These are phyloP conservation scores for Silurus asotus DNA, from an alignment of 2,113 vertebrate genomes.

Conservation along the genomic window DNA sequence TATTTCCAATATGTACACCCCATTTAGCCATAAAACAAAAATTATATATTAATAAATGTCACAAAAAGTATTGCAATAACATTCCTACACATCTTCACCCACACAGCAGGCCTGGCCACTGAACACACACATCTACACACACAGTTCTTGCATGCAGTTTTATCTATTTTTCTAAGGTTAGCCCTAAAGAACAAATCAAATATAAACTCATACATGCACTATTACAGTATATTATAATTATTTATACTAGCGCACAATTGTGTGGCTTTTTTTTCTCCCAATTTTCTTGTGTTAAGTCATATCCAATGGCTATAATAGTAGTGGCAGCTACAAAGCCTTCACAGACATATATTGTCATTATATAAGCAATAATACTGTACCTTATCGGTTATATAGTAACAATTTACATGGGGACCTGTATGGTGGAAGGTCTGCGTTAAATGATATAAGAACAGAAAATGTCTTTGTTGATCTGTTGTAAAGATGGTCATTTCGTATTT, in stretches of 20 bases:
- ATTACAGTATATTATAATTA: not conserved
- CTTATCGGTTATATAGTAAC: not conserved
- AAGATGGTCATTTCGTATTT: not conserved
- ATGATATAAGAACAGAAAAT: not conserved
- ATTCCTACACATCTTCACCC: constrained; percentile 1
- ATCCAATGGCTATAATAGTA: no score
- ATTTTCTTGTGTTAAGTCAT: not conserved
- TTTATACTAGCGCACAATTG: not conserved
- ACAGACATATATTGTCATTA: not conserved
- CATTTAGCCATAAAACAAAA: not conserved
- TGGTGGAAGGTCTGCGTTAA: not conserved
- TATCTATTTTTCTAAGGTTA: constrained; percentile 4
- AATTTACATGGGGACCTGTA: not conserved
- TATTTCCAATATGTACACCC: not conserved
- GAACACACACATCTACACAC: constrained; percentile 11
- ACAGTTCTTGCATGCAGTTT: not conserved
- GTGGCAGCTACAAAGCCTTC: not conserved
- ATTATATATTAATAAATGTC: constrained; percentile 5
- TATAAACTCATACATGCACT: not conserved
- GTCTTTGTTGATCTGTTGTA: not conserved
- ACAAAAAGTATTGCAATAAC: not conserved
- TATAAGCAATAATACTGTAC: not conserved
- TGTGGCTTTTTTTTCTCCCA: not conserved
- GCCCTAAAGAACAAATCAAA: not conserved
- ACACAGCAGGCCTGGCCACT: not conserved